Evolutionary conservation across 2,888 invertebrate genomes (phyloP).

Genomic region (Gastracanthus pulcherrimus): DNA sequence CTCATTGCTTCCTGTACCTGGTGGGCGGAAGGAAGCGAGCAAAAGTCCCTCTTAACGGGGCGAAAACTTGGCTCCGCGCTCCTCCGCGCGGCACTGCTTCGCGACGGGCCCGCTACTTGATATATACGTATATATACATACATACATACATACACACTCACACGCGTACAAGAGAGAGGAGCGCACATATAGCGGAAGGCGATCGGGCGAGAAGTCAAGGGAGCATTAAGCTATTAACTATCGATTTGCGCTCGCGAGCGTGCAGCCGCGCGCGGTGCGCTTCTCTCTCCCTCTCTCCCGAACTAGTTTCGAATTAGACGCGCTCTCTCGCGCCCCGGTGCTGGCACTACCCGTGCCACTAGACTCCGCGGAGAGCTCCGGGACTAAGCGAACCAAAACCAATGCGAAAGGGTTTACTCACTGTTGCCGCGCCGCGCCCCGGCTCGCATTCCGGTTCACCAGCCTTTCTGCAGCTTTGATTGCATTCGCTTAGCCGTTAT

Average conservation of each 20-base stretch:
- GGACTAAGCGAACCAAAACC: conserved; percentile 22
- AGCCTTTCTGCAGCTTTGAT: conserved; percentile 26
- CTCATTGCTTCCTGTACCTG: conserved; percentile 34
- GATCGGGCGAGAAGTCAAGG: conserved; percentile 63
- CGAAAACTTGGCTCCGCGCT: conserved; percentile 24
- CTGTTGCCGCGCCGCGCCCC: not conserved
- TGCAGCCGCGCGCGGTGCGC: not conserved
- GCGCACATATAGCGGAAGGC: conserved; percentile 45
- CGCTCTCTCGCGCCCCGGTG: conserved; percentile 50
- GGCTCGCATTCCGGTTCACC: conserved; percentile 30
- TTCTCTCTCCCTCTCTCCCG: no score
- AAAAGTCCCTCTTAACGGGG: conserved; percentile 32
- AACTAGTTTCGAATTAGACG: conserved; percentile 61
- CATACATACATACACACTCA: not conserved
- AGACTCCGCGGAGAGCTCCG: no score
- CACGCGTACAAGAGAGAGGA: no score
- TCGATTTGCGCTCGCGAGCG: conserved; percentile 58
- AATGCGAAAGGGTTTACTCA: conserved; percentile 16
- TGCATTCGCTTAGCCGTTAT: not conserved
- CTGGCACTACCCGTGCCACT: conserved; percentile 12
- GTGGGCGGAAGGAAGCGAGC: conserved; percentile 13
- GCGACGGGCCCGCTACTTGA: no score
- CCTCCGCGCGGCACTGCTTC: not conserved
- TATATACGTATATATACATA: not conserved
- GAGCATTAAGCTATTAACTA: conserved; percentile 67